Evolutionary conservation across 2,113 vertebrate species (phyloP), one percentile per base, ranked within the genome.

Genomic region (Rhizomys pruinosus): DNA sequence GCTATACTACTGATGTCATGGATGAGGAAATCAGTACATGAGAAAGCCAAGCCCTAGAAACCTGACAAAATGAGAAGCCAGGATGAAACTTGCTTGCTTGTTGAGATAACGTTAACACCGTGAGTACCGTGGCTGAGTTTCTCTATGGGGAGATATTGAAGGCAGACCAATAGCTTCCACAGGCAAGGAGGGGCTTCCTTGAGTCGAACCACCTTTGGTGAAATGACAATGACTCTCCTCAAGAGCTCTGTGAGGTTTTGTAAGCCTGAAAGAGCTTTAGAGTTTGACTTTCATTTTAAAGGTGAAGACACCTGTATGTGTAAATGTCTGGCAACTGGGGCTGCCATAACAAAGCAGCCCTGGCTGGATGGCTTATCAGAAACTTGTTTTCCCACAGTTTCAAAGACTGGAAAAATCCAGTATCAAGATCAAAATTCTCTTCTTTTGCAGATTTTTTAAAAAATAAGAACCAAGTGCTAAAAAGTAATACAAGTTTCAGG

Each of bases 21-120:
- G 95, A 91, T 95, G 89, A 97, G 95, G 91, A 96, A 97, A 95
- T 95, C 92, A 78, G 84, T 81, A 84, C 91, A 91, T 64, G 68
- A 97, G 76, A 95, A 55, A 89, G 55, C 90, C 94, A 93, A 94
- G 77, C 59, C 72, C 80, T 66, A n/a, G 77, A 91, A 93, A 81
- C 42, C 84, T 80, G 87, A 96, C 44, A 91, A 86, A 95, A 96
- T 94, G 64, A 93, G 84, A 96, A 95, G 82, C 23, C 44, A 20
- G 37, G 44, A 42, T 10, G 9, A 42, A 78, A 32, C 47, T 63
- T 95, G 44, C 80, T 92, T 29, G 10, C 11, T 79, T 87, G 44
- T 63, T 91, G 80, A 87, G 80, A 95, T 79, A 89, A 74, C 69
- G 71, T 92, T 91, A 92, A 91, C 92, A 71, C 29, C 42, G n/a